Evolutionary conservation across 30 jellyfish, hydroid and myxozoan genomes (phyloP), one percentile per base, ranked within the genome.

Genomic region (Aurelia sp.): DNA sequence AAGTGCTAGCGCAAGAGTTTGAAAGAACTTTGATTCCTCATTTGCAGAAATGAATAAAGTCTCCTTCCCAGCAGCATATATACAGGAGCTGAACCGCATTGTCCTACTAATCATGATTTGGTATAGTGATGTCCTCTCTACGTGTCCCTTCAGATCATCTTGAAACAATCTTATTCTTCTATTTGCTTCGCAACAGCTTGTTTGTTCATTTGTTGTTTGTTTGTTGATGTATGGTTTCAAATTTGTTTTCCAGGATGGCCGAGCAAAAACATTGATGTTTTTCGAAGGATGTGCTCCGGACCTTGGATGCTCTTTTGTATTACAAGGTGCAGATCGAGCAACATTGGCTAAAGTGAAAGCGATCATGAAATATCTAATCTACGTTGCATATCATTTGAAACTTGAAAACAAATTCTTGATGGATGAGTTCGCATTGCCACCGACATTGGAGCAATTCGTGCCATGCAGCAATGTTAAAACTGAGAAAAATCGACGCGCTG

Each of bases 351-450:
- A 88, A 84, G 98, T 93, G 60, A 88, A 88, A 72, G 89, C 83
- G 35, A 88, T 84, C 66, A 77, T 93, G 68, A 83, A 89, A 65
- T 93, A 93, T 55, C 94, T 93, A 19, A 93, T 88, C 55, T 93
- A 93, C 87, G 98, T 93, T 20, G 96, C 97, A 0, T 93, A 93
- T 59, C 98, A 93, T 64, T 59, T 89, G 88, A 93, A 93, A 67
- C 91, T 93, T 23, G 98, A 93, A 71, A 47, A 35, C 21, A 93
- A 88, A 72, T 93, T 93, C 69, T 79, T 93, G 9, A 76, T 88
- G 89, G 97, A 93, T 72, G 98, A 93, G 87, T 93, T 93, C 44
- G 97, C 98, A 2, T 18, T 93, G 98, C 98, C 98, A 7, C 98
- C 98, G 57, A 35, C 90, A 0, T 21, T 88, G 52, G 96, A 83